Evolutionary conservation across 2,888 invertebrate species (phyloP), one percentile per base, ranked within the genome.

Genomic region (Harpalus rufipes): DNA sequence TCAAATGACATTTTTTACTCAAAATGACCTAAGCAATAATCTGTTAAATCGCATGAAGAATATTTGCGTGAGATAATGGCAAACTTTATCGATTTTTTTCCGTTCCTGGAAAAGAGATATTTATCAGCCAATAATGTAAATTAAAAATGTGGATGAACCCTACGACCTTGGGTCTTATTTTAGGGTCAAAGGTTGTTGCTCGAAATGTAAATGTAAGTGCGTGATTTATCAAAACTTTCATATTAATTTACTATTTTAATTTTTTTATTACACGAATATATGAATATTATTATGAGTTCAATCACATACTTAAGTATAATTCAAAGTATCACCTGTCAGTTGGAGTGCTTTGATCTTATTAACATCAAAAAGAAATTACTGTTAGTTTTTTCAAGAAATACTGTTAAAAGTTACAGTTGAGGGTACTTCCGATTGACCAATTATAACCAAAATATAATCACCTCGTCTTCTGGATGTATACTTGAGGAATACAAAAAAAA

Each of bases 91-190:
- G 32, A 5, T 32, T 32, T 32, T 12, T 51, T 51, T 51, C 44
- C 1, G 1, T 12, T 68, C 14, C 12, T 14, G 68, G 68, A 68
- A 39, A 51, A 12, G 44, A 51, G 12, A 12, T 12, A 12, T 51
- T 51, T 12, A 51, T 51, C 44, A 51, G 8, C 2, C 44, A 51
- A 10, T 51, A 51, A 51, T 32, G 32, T 32, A 51, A 68, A 68
- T 32, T 68, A 68, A 68, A 68, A 25, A 39, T 68, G 39, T n/a
- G 68, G 68, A 68, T 68, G 68, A 68, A 68, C 68, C 39, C 68
- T 68, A 8, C 14, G 68, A 68, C 68, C 68, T 68, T 68, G 68
- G 12, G 63, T n/a, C 12, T 63, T 63, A 63, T 21, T 68, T 39
- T 39, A 39, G 68, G 14, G 25, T 39, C 39, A 7, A 12, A n/a